Evolutionary conservation across 64 coral and sea anemone genomes (phyloP), one percentile per base, ranked within the genome.

Genomic region (Cladopsammia gracilis): DNA sequence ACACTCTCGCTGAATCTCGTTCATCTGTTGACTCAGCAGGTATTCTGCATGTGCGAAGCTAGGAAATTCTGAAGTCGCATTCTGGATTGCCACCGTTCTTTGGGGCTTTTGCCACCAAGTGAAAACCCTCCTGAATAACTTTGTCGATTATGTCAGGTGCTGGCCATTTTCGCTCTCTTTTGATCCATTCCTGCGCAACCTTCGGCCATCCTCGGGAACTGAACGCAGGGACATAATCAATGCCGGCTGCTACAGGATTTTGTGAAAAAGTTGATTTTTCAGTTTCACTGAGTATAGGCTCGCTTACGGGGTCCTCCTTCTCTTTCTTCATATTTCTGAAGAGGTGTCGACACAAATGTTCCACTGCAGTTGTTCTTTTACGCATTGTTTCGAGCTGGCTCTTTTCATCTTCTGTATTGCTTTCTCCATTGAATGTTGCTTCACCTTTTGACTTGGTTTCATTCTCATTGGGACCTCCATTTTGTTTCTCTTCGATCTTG

Each of bases 31-130:
- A 6, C 88, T 90, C 48, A 90, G 22, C 48, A 90, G 15, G 89
- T 59, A 82, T 72, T 90, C 89, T 15, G 89, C 89, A 58, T 90
- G 78, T 13, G 89, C 75, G 26, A 90, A 90, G n/a, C n/a, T n/a
- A n/a, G 3, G 89, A 90, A 45, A 90, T 71, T 54, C 88, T 7
- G 53, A 56, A 56, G 53, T 56, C 53, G 5, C 53, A 56, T 56
- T 56, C 53, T 56, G 3, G 76, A 54, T 90, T 82, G 5, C 78
- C 89, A 25, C 69, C 24, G 34, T 12, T 45, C 43, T 90, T 82
- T 47, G 89, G 89, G 24, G 25, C 58, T 70, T 90, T 90, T 16
- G 82, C 89, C 0, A 90, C 89, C 10, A 90, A 25, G 48, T 90
- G 89, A 69, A 82, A 90, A 12, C 89, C 89, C 44, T 82, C 89